Base-by-base conservation (phyloP, 1,140 invertebrate species). In the Orius insidiosus region DNA sequence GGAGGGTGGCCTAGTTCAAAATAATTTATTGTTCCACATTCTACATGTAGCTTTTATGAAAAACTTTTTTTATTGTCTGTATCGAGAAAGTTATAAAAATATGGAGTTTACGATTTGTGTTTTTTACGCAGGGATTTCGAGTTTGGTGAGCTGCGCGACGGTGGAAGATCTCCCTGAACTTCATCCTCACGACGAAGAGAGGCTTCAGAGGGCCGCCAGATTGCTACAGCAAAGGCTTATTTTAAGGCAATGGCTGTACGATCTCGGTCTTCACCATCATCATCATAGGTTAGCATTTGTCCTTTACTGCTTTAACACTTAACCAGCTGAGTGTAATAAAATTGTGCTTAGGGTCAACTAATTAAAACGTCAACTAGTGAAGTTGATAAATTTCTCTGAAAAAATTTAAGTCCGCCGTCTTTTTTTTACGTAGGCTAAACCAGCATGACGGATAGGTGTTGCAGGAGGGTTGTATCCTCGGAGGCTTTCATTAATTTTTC, bases 311-410 rank as follows among this genome's bases (percentile, higher is more conserved):
- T n/a, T n/a, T n/a, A n/a, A n/a, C 32, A 33, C 32, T 33, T 33
- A 33, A 6, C 32, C 32, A 33, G 6, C n/a, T n/a, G n/a, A n/a
- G n/a, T n/a, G n/a, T n/a, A n/a, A n/a, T n/a, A n/a, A n/a, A n/a
- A n/a, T n/a, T n/a, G n/a, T n/a, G n/a, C n/a, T n/a, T n/a, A n/a
- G n/a, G n/a, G n/a, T n/a, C n/a, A n/a, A n/a, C n/a, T n/a, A n/a
- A n/a, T n/a, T n/a, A n/a, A n/a, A n/a, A n/a, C n/a, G n/a, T 33
- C 7, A 30, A 43, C 31, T 11, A 47, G 36, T 13, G 32, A 24
- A 16, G 80, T 85, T 81, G 56, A 85, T 81, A 79, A 82, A 78
- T 81, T 62, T 61, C 4, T n/a, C n/a, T n/a, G n/a, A n/a, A n/a
- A n/a, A n/a, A n/a, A n/a, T n/a, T n/a, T n/a, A n/a, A n/a, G n/a